Conservation (phyloP, 1,140 invertebrate species). For the Solen grandis region DNA sequence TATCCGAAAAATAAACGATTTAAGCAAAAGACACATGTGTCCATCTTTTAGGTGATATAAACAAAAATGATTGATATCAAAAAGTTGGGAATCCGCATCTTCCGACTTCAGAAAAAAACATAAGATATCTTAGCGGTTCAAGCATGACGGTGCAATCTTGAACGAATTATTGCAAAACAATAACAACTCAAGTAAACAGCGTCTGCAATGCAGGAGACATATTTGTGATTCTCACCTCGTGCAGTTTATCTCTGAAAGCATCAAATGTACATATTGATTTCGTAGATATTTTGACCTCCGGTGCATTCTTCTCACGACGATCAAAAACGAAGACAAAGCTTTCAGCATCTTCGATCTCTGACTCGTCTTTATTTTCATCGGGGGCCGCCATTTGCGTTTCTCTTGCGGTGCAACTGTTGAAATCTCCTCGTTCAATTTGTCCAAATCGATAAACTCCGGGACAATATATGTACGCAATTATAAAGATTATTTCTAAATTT, state of each 20-base stretch:
- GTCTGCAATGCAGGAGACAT: background rate
- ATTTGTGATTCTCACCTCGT: conserved; percentile 60
- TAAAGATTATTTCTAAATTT: no score
- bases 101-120: background rate
- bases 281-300: conserved; percentile 72
- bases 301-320: conserved; percentile 69
- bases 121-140: background rate
- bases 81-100: no score
- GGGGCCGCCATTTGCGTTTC: conserved; percentile 48
- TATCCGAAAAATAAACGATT: no score
- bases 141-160: background rate
- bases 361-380: conserved; percentile 59
- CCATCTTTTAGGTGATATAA: background rate
- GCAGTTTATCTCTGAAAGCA: conserved; percentile 71
- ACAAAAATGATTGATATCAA: background rate
- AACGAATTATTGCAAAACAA: background rate
- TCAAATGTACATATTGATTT: conserved; percentile 68
- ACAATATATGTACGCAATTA: no score
- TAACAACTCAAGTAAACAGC: background rate
- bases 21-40: background rate
- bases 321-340: conserved; percentile 77
- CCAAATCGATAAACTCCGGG: no score
- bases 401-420: no score
- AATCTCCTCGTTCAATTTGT: no score
- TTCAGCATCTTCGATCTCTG: conserved; percentile 66